A percentile compares a stretch with the other conserved stretches of the same genome.
phyloP scores from a whole-genome alignment of 2,797 vertebrate species.

The Tokudaia tokunoshimensis region DNA sequence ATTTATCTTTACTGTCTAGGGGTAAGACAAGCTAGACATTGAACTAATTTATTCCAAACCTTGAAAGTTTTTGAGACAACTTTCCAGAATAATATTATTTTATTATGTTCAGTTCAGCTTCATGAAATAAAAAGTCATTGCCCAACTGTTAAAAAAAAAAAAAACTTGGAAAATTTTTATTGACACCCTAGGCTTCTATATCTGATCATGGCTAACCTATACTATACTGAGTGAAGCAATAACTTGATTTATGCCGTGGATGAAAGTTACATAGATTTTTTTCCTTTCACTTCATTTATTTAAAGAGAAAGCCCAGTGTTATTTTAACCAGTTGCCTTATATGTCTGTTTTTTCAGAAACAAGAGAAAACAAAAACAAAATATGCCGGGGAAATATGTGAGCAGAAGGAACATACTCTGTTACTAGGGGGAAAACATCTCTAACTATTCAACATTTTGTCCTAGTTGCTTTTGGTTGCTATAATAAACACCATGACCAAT shows the following conservation, averaged over 20 bases:
- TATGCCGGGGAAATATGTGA: slow-evolving; percentile 66
- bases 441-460: slow-evolving; percentile 45
- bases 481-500: not conserved
- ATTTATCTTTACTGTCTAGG: not conserved
- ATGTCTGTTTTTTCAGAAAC: slow-evolving; percentile 70
- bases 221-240: not conserved
- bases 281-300: slow-evolving; percentile 55
- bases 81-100: slow-evolving; percentile 18
- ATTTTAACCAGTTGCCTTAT: slow-evolving; percentile 70
- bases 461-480: not conserved
- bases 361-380: slow-evolving; percentile 80
- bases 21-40: not conserved
- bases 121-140: slow-evolving; percentile 36
- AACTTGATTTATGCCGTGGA: not conserved
- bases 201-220: not conserved
- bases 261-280: slow-evolving; percentile 27
- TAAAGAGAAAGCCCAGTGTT: slow-evolving; percentile 66
- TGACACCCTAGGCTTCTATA: not conserved
- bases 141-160: not conserved
- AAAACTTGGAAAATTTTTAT: not conserved
- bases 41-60: not conserved
- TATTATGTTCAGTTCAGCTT: not conserved
- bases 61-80: not conserved
- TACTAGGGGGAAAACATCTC: slow-evolving; percentile 36
- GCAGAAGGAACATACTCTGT: slow-evolving; percentile 66